Conservation (phyloP, 2,888 invertebrate species). For the Noctua janthina region DNA sequence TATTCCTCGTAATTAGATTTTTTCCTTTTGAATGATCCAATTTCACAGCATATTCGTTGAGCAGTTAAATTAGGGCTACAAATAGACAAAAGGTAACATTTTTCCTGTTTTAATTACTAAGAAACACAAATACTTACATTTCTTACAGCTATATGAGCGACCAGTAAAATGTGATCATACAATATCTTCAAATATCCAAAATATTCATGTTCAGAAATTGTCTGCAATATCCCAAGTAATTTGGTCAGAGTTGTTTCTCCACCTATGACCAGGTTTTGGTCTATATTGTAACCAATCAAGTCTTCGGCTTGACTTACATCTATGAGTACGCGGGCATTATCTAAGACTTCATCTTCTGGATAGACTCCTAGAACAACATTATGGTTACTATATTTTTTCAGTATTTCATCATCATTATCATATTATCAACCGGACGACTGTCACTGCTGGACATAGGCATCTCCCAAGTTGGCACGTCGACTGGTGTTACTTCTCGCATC, state of each 20-base stretch:
- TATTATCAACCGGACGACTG: not conserved
- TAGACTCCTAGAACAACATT: slow-evolving; percentile 79
- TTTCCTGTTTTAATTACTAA: not conserved
- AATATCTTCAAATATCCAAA: slow-evolving; percentile 91
- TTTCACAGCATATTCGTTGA: slow-evolving; percentile 21
- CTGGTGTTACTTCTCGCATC: not conserved
- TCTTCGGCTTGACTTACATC: slow-evolving; percentile 91
- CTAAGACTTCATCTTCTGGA: slow-evolving; percentile 70
- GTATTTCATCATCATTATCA: not conserved
- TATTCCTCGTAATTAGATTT: not conserved
- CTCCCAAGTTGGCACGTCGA: not conserved
- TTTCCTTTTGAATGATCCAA: not conserved
- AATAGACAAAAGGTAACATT: not conserved
- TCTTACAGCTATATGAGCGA: slow-evolving; percentile 93
- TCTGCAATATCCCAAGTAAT: slow-evolving; percentile 85
- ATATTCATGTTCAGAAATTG: slow-evolving; percentile 71
- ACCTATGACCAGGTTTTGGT: slow-evolving; percentile 87
- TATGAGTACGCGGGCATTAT: slow-evolving; percentile 87
- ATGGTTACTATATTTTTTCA: not conserved
- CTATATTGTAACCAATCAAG: slow-evolving; percentile 83
- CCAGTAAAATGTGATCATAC: slow-evolving; percentile 91
- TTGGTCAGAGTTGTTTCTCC: slow-evolving; percentile 89
- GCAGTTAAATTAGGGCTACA: not conserved
- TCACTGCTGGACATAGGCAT: not conserved
- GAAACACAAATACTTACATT: slow-evolving; percentile 89